These are phyloP conservation scores for Schizopygopsis pylzovi DNA, from an alignment of 2,797 vertebrate genomes.

Conservation along the genomic window DNA sequence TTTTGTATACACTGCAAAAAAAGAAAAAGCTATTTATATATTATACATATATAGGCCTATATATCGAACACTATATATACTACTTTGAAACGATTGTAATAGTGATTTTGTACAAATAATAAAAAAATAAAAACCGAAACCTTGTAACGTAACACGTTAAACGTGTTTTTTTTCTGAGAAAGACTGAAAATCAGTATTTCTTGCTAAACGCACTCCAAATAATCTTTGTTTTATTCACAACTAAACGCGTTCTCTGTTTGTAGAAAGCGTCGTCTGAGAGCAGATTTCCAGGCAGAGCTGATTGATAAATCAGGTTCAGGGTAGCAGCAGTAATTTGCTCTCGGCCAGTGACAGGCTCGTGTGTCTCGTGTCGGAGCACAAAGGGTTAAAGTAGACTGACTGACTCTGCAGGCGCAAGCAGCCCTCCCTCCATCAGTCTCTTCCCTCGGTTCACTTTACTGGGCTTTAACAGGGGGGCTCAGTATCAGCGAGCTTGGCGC, in stretches of 20 bases:
- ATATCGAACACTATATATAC: too few species aligned
- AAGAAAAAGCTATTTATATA: too few species aligned
- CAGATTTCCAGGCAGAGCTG: background rate
- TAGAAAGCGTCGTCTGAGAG: background rate
- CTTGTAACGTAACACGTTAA: too few species aligned
- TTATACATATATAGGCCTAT: too few species aligned
- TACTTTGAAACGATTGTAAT: too few species aligned
- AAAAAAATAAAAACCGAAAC: too few species aligned
- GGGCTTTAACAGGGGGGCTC: slow-evolving; percentile 57
- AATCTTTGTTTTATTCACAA: background rate
- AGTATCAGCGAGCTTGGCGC: slow-evolving; percentile 62
- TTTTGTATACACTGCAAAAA: background rate
- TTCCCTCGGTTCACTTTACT: slow-evolving; percentile 65
- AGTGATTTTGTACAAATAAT: too few species aligned
- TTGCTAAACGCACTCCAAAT: too few species aligned
- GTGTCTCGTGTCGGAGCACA: slow-evolving; percentile 55
- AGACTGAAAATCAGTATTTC: too few species aligned
- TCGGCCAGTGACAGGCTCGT: slow-evolving; percentile 45
- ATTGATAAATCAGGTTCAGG: background rate
- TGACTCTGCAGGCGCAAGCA: slow-evolving; percentile 73
- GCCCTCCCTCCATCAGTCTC: slow-evolving; percentile 32
- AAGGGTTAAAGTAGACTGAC: slow-evolving; percentile 72
- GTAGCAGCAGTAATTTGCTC: background rate
- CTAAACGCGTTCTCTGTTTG: too few species aligned
- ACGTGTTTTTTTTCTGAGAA: too few species aligned